Conservation (phyloP, 2,797 vertebrate genomes). For the Choloepus didactylus region DNA sequence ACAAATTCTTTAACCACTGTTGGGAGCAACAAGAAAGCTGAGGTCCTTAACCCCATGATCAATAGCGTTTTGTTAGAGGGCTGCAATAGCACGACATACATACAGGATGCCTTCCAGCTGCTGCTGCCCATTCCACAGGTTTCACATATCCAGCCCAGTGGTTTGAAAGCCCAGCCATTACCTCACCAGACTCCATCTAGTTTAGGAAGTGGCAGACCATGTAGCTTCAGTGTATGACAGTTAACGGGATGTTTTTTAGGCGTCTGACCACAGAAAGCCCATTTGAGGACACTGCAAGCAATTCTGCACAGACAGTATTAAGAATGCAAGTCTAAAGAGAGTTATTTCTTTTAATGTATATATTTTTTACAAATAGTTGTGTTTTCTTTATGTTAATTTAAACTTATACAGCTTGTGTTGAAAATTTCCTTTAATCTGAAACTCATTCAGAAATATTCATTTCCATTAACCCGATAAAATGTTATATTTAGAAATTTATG, state of each 20-base stretch:
- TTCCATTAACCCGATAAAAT: conserved; percentile 12
- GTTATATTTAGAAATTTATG: conserved; percentile 22
- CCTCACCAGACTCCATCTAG: not conserved
- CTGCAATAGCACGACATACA: conserved; percentile 95
- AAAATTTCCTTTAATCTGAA: conserved; percentile 68
- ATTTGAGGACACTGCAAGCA: conserved; percentile 79
- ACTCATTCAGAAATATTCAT: conserved; percentile 31
- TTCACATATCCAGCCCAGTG: conserved; percentile 93
- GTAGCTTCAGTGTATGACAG: not conserved
- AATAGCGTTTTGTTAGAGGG: conserved; percentile 94
- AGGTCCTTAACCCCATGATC: conserved; percentile 94
- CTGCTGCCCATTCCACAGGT: conserved; percentile 96
- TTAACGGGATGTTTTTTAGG: not conserved
- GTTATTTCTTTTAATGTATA: conserved; percentile 57
- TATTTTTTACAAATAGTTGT: conserved; percentile 70
- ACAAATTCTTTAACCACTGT: conserved; percentile 91
- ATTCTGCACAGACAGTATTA: conserved; percentile 86
- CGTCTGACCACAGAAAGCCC: not conserved
- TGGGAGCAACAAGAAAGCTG: conserved; percentile 95
- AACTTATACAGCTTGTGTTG: conserved; percentile 65
- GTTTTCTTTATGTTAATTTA: conserved; percentile 85
- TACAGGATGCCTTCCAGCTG: conserved; percentile 97
- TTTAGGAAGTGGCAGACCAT: not conserved
- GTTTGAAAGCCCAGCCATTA: conserved; percentile 82
- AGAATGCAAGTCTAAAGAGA: conserved; percentile 75